These are phyloP conservation scores for Medauroidea extradentata DNA, from an alignment of 1,140 invertebrate species.

Conservation along the genomic window DNA sequence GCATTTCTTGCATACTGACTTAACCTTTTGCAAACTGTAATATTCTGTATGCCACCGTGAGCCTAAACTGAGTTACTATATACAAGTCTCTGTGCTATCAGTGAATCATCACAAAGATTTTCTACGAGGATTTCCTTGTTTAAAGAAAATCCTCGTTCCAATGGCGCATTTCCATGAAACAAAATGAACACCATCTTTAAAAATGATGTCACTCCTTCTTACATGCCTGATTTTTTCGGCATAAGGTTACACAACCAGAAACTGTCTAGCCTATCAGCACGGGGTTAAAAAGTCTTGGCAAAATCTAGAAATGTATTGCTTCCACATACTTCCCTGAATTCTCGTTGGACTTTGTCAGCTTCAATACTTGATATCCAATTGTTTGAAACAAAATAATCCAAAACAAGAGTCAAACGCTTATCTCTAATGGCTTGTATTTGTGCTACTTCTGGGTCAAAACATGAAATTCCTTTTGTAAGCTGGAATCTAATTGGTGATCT, in stretches of 20 bases:
- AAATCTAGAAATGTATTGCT: conserved; percentile 8
- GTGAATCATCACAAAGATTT: too few species aligned
- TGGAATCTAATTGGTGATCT: conserved; percentile 5
- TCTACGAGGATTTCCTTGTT: too few species aligned
- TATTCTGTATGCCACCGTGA: too few species aligned
- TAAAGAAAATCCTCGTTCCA: too few species aligned
- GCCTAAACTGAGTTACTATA: too few species aligned
- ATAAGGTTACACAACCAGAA: conserved; percentile 1
- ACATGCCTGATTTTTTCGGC: too few species aligned
- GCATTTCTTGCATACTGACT: too few species aligned
- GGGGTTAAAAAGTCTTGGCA: conserved; percentile 4
- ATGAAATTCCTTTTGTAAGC: conserved; percentile 11
- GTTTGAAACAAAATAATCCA: conserved; percentile 3
- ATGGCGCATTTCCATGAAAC: too few species aligned
- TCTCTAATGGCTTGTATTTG: not conserved
- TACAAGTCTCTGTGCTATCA: too few species aligned
- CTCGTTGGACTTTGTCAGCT: conserved; percentile 10
- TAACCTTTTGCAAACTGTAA: too few species aligned
- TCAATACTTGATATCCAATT: conserved; percentile 5
- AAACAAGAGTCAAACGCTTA: conserved; percentile 3
- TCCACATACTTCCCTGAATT: conserved; percentile 7
- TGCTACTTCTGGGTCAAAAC: conserved; percentile 11
- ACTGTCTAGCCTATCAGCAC: conserved; percentile 2
- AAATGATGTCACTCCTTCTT: too few species aligned
- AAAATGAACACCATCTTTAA: too few species aligned